Evolutionary conservation across 2,888 invertebrate species (phyloP).

Genomic region (Cataglyphis albicans): DNA sequence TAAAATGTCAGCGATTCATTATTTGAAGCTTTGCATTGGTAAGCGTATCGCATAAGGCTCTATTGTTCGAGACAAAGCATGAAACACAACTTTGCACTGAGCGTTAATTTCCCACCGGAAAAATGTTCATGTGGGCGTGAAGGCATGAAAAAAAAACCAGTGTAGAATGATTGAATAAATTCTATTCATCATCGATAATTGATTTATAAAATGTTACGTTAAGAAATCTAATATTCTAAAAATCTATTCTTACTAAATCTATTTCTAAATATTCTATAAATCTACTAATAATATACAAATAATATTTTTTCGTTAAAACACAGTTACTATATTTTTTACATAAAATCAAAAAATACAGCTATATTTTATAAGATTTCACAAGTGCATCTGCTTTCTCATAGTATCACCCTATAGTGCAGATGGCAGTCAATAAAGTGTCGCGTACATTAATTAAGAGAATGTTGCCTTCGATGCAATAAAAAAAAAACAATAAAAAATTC

Average conservation of each 20-base stretch:
- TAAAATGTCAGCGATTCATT: constrained; percentile 37
- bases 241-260: no score
- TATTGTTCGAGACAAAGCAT: constrained; percentile 35
- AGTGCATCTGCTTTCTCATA: constrained; percentile 77
- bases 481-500: neutral
- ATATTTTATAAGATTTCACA: constrained; percentile 78
- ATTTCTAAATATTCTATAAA: neutral
- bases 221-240: constrained; percentile 52
- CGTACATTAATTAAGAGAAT: neutral
- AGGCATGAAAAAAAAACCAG: constrained; percentile 55
- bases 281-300: constrained; percentile 16
- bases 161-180: constrained; percentile 54
- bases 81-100: constrained; percentile 11
- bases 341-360: constrained; percentile 58
- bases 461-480: neutral
- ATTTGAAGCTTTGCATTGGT: constrained; percentile 29
- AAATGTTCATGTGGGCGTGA: constrained; percentile 68
- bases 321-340: constrained; percentile 52
- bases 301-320: constrained; percentile 32
- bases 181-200: constrained; percentile 44
- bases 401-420: constrained; percentile 66
- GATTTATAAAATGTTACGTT: constrained; percentile 56
- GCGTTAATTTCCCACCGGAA: constrained; percentile 58
- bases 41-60: constrained; percentile 19
- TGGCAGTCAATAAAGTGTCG: constrained; percentile 54